Percentiles rank a stretch among this genome's conserved stretches.
Conservation (phyloP, 2,113 vertebrate species). For the Oncorhynchus clarkii region DNA sequence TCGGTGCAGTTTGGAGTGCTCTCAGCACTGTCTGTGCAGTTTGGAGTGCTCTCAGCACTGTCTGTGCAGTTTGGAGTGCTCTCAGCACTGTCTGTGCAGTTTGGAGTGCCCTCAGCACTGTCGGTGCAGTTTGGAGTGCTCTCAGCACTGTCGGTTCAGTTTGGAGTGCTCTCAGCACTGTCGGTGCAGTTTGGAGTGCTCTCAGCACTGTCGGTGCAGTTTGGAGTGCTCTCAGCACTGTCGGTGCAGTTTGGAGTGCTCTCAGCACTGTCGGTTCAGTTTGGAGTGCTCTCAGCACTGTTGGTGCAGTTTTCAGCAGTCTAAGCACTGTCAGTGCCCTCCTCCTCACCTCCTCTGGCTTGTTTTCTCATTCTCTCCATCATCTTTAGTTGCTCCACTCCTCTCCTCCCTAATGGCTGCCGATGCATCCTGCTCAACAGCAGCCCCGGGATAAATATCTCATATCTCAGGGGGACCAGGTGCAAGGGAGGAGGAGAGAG, state of each 20-base stretch:
- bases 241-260: neutral
- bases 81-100: too few relatives aligned
- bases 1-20: neutral
- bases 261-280: neutral
- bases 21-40: neutral
- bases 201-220: neutral
- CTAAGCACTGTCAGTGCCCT: neutral
- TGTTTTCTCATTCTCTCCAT: neutral
- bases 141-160: too few relatives aligned
- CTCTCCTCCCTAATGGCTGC: neutral
- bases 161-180: neutral
- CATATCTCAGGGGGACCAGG: constrained; percentile 9
- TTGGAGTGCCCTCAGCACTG: too few relatives aligned
- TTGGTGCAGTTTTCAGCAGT: too few relatives aligned
- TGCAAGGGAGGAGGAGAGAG: neutral
- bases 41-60: neutral
- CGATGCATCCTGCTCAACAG: neutral
- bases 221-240: neutral
- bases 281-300: neutral
- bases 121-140: too few relatives aligned
- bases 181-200: neutral
- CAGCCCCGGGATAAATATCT: neutral
- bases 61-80: neutral
- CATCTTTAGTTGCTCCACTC: neutral
- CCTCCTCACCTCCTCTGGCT: neutral